Evolutionary conservation across 1,140 invertebrate species (phyloP).

Genomic region (Drosophila ananassae): DNA sequence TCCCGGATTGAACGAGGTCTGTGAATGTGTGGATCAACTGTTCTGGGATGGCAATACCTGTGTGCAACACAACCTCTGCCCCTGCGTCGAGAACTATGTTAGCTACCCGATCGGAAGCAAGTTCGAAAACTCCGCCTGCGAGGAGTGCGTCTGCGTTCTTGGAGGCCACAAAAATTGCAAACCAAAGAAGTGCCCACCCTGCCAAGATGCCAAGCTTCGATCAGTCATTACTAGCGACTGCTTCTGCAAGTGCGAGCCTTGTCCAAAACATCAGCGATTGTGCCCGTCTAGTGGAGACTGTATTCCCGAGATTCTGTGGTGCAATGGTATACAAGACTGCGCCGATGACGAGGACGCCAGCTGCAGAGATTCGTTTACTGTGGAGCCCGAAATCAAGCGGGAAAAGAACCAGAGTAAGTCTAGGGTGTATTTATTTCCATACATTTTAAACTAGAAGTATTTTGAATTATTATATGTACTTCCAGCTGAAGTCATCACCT

Average conservation of each 20-base stretch:
- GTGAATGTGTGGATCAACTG: conserved; percentile 84
- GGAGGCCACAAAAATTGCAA: conserved; percentile 88
- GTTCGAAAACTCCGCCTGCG: conserved; percentile 89
- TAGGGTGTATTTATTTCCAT: not conserved
- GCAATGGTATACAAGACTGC: conserved; percentile 93
- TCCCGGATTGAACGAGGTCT: not conserved
- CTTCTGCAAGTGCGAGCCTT: conserved; percentile 90
- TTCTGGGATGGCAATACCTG: conserved; percentile 91
- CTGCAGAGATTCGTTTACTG: conserved; percentile 85
- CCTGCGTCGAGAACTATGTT: conserved; percentile 89
- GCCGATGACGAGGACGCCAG: conserved; percentile 90
- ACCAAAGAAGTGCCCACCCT: conserved; percentile 88
- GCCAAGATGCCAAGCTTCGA: conserved; percentile 84
- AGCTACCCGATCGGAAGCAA: conserved; percentile 89
- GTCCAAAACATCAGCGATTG: conserved; percentile 86
- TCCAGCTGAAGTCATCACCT: conserved; percentile 71
- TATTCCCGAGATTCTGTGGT: conserved; percentile 89
- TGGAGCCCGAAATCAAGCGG: conserved; percentile 43
- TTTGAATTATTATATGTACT: not conserved
- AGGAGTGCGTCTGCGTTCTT: conserved; percentile 90
- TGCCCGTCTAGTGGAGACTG: conserved; percentile 92
- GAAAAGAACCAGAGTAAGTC: conserved; percentile 66
- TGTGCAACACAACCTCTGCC: conserved; percentile 88
- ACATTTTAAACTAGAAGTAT: not conserved
- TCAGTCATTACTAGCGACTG: conserved; percentile 85